phyloP scores from a whole-genome alignment of 2,113 vertebrate species.

The Pithys albifrons region DNA sequence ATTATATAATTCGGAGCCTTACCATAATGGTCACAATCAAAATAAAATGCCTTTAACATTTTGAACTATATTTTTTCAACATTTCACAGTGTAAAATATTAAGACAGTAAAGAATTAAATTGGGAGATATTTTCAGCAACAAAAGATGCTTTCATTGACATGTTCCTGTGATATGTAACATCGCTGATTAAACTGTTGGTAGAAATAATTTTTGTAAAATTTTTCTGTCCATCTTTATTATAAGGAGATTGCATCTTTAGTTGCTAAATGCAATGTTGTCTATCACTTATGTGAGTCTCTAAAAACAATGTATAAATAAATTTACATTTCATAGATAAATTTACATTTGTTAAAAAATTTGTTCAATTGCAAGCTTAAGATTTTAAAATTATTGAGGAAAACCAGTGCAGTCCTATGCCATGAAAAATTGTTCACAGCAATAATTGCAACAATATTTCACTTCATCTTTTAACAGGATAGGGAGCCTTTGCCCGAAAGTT shows the following conservation, averaged over 20 bases:
- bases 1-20: background rate
- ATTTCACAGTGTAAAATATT: background rate
- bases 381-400: conserved; percentile 1
- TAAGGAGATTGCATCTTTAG: background rate
- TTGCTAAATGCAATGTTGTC: background rate
- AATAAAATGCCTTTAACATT: background rate
- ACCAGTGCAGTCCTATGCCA: background rate
- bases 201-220: background rate
- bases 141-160: background rate
- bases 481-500: conserved; percentile 40
- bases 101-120: background rate
- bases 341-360: background rate
- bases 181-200: background rate
- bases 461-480: conserved; percentile 53
- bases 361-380: background rate
- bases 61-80: background rate
- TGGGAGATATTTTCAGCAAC: background rate
- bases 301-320: background rate
- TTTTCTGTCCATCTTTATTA: background rate
- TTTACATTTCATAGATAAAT: background rate
- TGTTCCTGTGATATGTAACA: background rate
- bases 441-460: conserved; percentile 54
- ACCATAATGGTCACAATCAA: background rate
- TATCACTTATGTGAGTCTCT: background rate
- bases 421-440: conserved; percentile 14